Evolutionary conservation across 2,888 invertebrate species (phyloP).

Genomic region (Drosophila emarginata): DNA sequence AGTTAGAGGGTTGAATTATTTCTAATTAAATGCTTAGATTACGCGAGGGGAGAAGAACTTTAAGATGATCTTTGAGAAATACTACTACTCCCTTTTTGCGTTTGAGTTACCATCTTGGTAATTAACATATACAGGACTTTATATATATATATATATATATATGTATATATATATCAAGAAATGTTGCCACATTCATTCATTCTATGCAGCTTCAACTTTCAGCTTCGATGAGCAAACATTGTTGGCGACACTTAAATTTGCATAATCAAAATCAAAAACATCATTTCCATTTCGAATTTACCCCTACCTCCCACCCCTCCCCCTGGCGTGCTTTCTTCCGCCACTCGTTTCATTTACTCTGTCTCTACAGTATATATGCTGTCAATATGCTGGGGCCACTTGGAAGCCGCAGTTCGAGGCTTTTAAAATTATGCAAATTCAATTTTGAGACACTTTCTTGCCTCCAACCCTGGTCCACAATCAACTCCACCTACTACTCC

Average conservation of each 20-base stretch:
- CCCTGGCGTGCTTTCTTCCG: not conserved
- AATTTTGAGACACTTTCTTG: conserved; percentile 68
- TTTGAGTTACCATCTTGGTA: conserved; percentile 33
- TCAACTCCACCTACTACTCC: not conserved
- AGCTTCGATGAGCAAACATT: conserved; percentile 72
- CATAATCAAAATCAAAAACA: conserved; percentile 80
- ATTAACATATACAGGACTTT: conserved; percentile 52
- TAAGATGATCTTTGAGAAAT: not conserved
- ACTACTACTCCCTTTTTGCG: too few relatives aligned
- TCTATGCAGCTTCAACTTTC: conserved; percentile 49
- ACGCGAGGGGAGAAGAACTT: not conserved
- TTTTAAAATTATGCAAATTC: conserved; percentile 78
- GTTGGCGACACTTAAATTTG: conserved; percentile 80
- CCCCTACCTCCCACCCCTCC: not conserved
- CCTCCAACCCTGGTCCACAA: not conserved
- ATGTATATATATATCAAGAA: not conserved
- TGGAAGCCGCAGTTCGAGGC: conserved; percentile 68
- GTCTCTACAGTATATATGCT: conserved; percentile 21
- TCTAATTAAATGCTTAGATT: not conserved
- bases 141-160: too few relatives aligned
- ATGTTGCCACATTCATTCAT: conserved; percentile 23
- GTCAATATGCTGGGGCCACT: conserved; percentile 73
- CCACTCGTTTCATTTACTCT: conserved; percentile 7
- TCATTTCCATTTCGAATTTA: conserved; percentile 63
- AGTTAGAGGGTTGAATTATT: conserved; percentile 2